phyloP scores from a whole-genome alignment of 2,113 vertebrate genomes.

The Fregetta grallaria region DNA sequence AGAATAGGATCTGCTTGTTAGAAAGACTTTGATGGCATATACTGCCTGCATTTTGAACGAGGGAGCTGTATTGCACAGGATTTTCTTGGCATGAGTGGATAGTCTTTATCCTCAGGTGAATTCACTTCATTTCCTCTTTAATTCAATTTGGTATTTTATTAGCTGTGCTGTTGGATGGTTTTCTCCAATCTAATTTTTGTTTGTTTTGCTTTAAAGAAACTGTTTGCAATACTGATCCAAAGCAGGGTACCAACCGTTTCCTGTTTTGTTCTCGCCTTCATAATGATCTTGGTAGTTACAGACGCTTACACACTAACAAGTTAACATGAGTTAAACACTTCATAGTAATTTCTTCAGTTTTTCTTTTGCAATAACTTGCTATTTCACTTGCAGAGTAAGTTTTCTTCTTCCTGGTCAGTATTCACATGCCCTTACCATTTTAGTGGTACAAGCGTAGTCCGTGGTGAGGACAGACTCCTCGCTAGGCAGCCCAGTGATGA shows the following conservation, averaged over 20 bases:
- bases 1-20: not conserved
- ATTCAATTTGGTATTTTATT: not conserved
- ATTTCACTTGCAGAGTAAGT: not conserved
- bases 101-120: not conserved
- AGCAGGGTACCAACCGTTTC: not conserved
- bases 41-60: not conserved
- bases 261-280: not conserved
- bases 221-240: not conserved
- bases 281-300: not conserved
- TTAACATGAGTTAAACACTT: not conserved
- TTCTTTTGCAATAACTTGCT: not conserved
- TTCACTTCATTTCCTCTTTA: not conserved
- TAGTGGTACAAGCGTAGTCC: rapidly evolving
- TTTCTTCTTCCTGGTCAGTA: not conserved
- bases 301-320: not conserved
- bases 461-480: no score
- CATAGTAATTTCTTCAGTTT: not conserved
- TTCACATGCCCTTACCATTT: not conserved
- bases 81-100: not conserved
- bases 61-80: not conserved
- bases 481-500: not conserved
- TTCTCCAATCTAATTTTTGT: not conserved
- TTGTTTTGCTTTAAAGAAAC: not conserved
- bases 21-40: not conserved
- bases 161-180: not conserved